phyloP scores from a whole-genome alignment of 2,797 vertebrate genomes.

The Propithecus perrieri region DNA sequence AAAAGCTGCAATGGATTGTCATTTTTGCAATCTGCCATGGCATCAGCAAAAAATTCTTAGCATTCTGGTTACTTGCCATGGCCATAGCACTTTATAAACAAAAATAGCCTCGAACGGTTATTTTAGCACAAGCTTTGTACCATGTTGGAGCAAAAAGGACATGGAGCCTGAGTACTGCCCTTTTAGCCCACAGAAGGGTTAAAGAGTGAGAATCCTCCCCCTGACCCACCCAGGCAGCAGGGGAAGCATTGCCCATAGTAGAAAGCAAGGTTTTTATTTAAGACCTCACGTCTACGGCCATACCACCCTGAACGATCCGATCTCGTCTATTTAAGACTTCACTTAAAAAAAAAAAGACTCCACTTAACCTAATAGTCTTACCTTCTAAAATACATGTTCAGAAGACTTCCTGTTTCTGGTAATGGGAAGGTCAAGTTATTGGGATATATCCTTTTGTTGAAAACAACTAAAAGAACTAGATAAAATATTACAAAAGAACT shows the following conservation, averaged over 20 bases:
- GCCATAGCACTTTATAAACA: not conserved
- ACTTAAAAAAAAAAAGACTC: not conserved
- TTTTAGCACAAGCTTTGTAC: not conserved
- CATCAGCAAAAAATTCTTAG: not conserved
- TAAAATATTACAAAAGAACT: not conserved
- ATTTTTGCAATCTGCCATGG: not conserved
- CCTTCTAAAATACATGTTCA: not conserved
- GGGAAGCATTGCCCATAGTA: not conserved
- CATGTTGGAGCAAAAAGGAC: not conserved
- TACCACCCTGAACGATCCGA: no score
- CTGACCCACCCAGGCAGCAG: not conserved
- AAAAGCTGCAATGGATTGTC: not conserved
- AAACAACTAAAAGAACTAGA: not conserved
- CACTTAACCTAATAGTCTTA: not conserved
- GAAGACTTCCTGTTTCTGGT: not conserved
- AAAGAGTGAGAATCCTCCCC: not conserved
- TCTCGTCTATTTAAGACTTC: no score
- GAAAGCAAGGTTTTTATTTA: not conserved
- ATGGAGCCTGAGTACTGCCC: not conserved
- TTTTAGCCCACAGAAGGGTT: not conserved
- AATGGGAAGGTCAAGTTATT: not conserved
- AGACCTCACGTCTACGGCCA: not conserved
- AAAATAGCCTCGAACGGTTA: not conserved
- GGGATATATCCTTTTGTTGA: not conserved
- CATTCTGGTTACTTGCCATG: not conserved